Base-by-base conservation (phyloP, 53 echinoderm and acorn worm species). In the Holothuria scabra region DNA sequence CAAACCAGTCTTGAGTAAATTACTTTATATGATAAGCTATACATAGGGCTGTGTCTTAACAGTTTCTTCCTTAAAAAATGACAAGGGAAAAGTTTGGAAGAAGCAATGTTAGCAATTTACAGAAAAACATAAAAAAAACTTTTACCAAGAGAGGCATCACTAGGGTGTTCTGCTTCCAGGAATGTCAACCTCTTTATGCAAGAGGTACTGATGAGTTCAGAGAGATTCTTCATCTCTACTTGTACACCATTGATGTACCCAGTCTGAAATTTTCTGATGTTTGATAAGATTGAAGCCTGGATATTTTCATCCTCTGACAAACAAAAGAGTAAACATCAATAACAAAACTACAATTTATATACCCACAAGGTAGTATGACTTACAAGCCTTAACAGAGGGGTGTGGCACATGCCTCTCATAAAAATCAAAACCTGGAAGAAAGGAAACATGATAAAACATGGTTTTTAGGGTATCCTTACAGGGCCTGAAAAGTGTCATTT, bases 241-340 rank as follows among this genome's bases (percentile, higher is more conserved):
- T 94, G 94, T 3, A 99, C 99, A 35, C 99, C 99, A 59, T 90
- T 99, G 65, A 92, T 67, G 85, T 94, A 99, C 13, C 99, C 99
- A 0, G 89, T 85, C 85, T 94, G 91, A 26, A 99, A 88, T 85
- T 99, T 99, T 46, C 89, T 83, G 32, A 99, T 91, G 66, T 91
- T 87, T 22, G 92, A 89, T 63, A 92, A 79, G 67, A 99, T 89
- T 28, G 99, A 90, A 16, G 91, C 66, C 44, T 94, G 94, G 20
- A 99, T 38, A 34, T 84, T 85, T 38, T 85, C 91, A 37, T 87
- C 86, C 85, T 91, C 90, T 83, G 88, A 83, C 84, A 18, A 13
- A 61, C 20, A 29, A 60, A 63, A 49, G 33, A 79, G 22, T 26
- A 38, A 18, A 1, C 52, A 52, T 18, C 23, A 34, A 68, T 31